Evolutionary conservation across 2,888 invertebrate species (phyloP), one percentile per base, ranked within the genome.

Genomic region (Actias luna): DNA sequence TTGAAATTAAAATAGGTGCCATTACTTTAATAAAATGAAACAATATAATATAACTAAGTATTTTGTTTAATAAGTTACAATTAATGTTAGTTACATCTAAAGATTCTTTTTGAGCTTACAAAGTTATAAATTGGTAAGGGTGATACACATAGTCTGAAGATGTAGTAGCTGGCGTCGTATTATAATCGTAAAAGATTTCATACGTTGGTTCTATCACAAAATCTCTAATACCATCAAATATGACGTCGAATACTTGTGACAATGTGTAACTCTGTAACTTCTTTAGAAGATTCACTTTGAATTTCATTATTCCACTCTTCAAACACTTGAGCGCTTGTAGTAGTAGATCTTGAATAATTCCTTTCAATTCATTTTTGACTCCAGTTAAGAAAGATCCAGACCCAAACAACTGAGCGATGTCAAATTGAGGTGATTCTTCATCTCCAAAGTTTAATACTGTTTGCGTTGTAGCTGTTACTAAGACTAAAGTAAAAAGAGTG

Each of bases 201-300:
- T 67, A 55, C 1, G 75, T 68, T 12, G 71, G 60, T 16, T 74
- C 73, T 22, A 69, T 61, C 0, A 83, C 68, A n/a, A 84, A 74
- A 52, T 80, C 79, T 27, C 72, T 68, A 1, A 86, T 67, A 27
- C 80, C 79, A 59, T 85, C 80, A 46, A 85, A 76, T 2, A 79
- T 57, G 1, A 72, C 66, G 33, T 78, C 74, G 2, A 87, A 72
- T 5, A 85, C 65, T 63, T 86, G 83, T 1, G 84, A 76, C 5
- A 88, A 55, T 0, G 83, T 80, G 57, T 80, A 82, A 10, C 69
- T 69, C 58, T 77, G 78, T 4, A 88, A 71, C 65, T 77, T 83
- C 46, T 75, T 80, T 5, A 87, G 65, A 2, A 88, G 29, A 27
- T 75, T 77, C n/a, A 77, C 64, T 71, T 83, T 88, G n/a, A 77